Conservation (phyloP, 2,113 vertebrate genomes). For the Platichthys flesus region DNA sequence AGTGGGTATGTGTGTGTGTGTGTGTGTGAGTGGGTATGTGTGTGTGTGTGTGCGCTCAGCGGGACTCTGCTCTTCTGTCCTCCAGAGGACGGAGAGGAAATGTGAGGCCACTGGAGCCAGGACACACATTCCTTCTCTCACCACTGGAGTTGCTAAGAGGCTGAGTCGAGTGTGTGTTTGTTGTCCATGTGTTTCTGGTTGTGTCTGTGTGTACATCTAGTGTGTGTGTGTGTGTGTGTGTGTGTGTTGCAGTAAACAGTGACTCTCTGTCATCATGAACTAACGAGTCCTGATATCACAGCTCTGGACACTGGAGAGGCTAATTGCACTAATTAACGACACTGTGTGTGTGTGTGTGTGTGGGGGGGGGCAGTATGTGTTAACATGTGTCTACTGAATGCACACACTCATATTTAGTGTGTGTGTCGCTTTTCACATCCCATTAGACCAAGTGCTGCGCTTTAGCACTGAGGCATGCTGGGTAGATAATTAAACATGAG, state of each 20-base stretch:
- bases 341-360: constrained; percentile 55
- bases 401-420: constrained; percentile 45
- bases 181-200: not conserved
- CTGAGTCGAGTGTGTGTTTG: constrained; percentile 55
- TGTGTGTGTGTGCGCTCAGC: constrained; percentile 83
- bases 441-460: constrained; percentile 65
- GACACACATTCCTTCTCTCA: constrained; percentile 91
- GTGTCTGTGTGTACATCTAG: not conserved
- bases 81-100: constrained; percentile 82
- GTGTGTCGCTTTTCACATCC: constrained; percentile 74
- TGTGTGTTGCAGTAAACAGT: constrained; percentile 43
- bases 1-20: constrained; percentile 74
- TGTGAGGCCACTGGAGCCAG: constrained; percentile 79
- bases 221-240: not conserved
- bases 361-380: constrained; percentile 35
- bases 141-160: constrained; percentile 89
- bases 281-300: constrained; percentile 72
- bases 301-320: constrained; percentile 81
- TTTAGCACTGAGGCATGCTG: constrained; percentile 65
- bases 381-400: constrained; percentile 57
- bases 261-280: constrained; percentile 52
- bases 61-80: constrained; percentile 78
- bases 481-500: constrained; percentile 74
- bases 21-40: constrained; percentile 70
- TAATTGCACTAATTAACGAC: constrained; percentile 86